Percentiles rank a stretch among this genome's conserved stretches.
Conservation (phyloP, 2,113 vertebrate genomes). For the Ibidorhyncha struthersii region DNA sequence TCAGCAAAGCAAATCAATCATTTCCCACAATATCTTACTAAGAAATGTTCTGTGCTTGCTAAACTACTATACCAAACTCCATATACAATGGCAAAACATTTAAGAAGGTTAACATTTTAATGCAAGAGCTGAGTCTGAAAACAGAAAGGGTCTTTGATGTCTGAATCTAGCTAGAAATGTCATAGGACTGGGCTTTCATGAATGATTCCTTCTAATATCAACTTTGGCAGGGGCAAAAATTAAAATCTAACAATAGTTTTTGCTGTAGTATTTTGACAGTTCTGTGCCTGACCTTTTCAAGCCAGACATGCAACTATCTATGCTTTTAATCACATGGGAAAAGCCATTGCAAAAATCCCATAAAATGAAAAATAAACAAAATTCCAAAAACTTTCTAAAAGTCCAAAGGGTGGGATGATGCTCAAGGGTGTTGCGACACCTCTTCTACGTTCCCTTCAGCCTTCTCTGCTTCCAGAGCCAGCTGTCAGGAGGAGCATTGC, state of each 20-base stretch:
- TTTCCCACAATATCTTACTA: neutral
- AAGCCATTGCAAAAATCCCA: neutral
- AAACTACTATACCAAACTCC: neutral
- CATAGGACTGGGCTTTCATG: neutral
- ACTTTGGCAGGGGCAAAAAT: neutral
- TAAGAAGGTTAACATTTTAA: neutral
- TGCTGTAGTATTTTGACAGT: fast-evolving
- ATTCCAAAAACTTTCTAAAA: too few species aligned
- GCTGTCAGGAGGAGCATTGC: neutral
- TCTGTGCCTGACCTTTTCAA: neutral
- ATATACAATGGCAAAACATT: neutral
- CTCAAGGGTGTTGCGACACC: neutral
- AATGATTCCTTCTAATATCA: neutral
- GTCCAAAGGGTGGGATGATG: too few species aligned
- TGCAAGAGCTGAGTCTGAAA: neutral
- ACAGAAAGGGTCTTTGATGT: neutral
- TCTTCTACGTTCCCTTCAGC: neutral
- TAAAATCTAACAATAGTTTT: neutral
- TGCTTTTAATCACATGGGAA: neutral
- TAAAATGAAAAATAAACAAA: neutral
- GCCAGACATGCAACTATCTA: neutral
- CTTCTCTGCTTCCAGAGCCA: neutral
- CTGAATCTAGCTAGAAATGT: neutral
- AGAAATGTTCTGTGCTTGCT: neutral
- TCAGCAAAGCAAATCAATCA: neutral